Conservation (phyloP, 2,113 vertebrate species). For the Pitta sordida region DNA sequence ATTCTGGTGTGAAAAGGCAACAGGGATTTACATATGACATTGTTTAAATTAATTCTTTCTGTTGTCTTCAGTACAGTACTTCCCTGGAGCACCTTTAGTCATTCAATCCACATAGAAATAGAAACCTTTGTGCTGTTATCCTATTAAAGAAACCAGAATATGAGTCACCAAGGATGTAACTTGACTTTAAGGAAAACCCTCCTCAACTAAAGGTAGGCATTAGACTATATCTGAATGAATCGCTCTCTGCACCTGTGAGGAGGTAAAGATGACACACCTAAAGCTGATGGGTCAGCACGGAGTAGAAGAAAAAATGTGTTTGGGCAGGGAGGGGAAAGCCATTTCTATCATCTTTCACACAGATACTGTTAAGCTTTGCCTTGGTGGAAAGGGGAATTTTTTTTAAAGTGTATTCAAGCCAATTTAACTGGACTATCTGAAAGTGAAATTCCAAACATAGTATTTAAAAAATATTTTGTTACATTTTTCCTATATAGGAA, state of each 20-base stretch:
- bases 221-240: constrained; percentile 13
- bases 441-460: not conserved
- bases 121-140: constrained; percentile 40
- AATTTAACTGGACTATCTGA: constrained; percentile 14
- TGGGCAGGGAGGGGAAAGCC: not conserved
- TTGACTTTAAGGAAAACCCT: constrained; percentile 43
- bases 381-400: not conserved
- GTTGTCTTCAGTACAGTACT: constrained; percentile 40
- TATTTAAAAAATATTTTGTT: constrained; percentile 42
- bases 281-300: constrained; percentile 33
- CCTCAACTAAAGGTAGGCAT: constrained; percentile 26
- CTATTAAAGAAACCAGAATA: constrained; percentile 47
- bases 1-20: constrained; percentile 40
- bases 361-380: not conserved
- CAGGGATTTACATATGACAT: constrained; percentile 33
- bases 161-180: constrained; percentile 40
- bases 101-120: not conserved
- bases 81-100: constrained; percentile 59
- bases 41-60: constrained; percentile 55
- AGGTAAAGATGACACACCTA: constrained; percentile 30
- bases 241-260: constrained; percentile 22
- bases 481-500: constrained; percentile 62
- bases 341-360: not conserved
- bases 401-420: constrained; percentile 11
- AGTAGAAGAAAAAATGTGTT: not conserved